These are phyloP conservation scores for Dermochelys coriacea DNA, from an alignment of 2,797 vertebrate genomes.

Conservation along the genomic window DNA sequence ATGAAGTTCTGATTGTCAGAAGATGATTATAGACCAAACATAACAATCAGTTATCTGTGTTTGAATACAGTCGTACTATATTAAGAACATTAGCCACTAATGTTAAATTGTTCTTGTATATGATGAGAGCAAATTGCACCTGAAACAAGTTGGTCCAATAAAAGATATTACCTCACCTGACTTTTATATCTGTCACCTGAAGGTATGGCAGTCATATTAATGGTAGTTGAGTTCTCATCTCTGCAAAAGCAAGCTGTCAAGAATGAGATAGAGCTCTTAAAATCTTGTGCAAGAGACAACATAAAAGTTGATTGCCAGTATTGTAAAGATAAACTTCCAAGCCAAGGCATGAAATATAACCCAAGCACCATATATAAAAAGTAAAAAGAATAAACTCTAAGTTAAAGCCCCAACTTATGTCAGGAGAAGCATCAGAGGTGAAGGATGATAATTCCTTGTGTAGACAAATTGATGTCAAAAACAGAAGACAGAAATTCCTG, in stretches of 20 bases:
- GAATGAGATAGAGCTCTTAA: background rate
- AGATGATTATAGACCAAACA: slow-evolving; percentile 4
- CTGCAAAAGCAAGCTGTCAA: slow-evolving; percentile 37
- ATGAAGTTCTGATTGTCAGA: slow-evolving; percentile 55
- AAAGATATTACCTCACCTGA: background rate
- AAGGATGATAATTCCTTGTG: background rate
- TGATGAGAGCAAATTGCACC: background rate
- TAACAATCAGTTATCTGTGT: slow-evolving; percentile 19
- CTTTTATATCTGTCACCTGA: background rate
- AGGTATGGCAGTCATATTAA: background rate
- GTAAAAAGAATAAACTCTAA: slow-evolving; percentile 16
- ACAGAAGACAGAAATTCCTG: background rate
- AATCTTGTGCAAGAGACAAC: background rate
- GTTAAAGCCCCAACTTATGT: slow-evolving; percentile 15
- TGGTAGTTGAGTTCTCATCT: slow-evolving; percentile 1
- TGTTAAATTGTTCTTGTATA: slow-evolving; percentile 8
- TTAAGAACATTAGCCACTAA: background rate
- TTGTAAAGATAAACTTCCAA: slow-evolving; percentile 39
- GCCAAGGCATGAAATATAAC: slow-evolving; percentile 15
- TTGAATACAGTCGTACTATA: slow-evolving; percentile 56
- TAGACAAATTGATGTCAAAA: slow-evolving; percentile 23
- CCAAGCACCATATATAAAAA: background rate
- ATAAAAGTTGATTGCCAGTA: slow-evolving; percentile 49
- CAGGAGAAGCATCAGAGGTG: slow-evolving; percentile 17
- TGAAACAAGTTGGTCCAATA: background rate